A percentile compares a stretch with the other conserved stretches of the same genome.
phyloP scores from a whole-genome alignment of 1,140 invertebrate genomes.

The Philaenus spumarius region DNA sequence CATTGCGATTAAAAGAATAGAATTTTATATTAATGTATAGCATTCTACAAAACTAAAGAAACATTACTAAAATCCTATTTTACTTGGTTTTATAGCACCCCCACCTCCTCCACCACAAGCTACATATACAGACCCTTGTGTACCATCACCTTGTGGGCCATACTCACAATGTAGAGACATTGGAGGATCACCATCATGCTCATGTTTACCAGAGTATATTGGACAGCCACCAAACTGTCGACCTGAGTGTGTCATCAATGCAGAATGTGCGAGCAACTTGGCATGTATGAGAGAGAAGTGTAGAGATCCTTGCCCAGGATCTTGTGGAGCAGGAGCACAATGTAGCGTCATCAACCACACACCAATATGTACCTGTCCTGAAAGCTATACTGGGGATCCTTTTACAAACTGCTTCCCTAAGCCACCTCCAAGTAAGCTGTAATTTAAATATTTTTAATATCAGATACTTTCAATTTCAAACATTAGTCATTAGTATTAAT shows the following conservation, averaged over 20 bases:
- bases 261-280: constrained; percentile 62
- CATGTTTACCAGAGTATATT: constrained; percentile 48
- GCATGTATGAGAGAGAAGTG: constrained; percentile 68
- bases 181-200: constrained; percentile 45
- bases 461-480: neutral
- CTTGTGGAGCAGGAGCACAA: constrained; percentile 58
- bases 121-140: constrained; percentile 37
- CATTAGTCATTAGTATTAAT: neutral
- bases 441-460: constrained; percentile 13
- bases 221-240: constrained; percentile 63
- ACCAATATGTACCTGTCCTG: constrained; percentile 48
- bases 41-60: neutral
- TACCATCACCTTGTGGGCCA: constrained; percentile 50
- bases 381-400: constrained; percentile 52
- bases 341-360: constrained; percentile 50
- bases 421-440: constrained; percentile 38
- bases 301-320: constrained; percentile 61
- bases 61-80: constrained; percentile 25
- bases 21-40: neutral
- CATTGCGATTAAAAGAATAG: neutral
- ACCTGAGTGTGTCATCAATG: constrained; percentile 62
- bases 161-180: constrained; percentile 49
- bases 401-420: constrained; percentile 47
- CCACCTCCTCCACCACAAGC: constrained; percentile 18
- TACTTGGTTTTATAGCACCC: constrained; percentile 23